Evolutionary conservation across 1,140 invertebrate species (phyloP).

Genomic region (Lamellibrachia luymesi): DNA sequence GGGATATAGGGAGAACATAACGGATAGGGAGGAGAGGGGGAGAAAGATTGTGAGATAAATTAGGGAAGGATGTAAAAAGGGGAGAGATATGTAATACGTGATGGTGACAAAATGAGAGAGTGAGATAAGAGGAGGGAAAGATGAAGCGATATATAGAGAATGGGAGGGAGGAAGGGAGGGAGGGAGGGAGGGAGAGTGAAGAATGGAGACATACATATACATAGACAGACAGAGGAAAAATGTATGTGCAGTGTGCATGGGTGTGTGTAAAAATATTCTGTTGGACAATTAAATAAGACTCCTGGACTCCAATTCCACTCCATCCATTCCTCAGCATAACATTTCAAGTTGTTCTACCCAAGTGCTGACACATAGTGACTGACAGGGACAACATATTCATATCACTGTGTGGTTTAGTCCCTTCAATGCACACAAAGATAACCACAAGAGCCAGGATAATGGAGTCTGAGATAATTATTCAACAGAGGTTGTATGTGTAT

Average conservation of each 20-base stretch:
- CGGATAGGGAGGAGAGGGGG: neutral
- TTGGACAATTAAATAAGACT: neutral
- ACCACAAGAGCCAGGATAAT: neutral
- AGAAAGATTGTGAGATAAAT: too few species aligned
- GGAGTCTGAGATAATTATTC: neutral
- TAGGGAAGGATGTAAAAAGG: too few species aligned
- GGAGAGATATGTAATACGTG: too few species aligned
- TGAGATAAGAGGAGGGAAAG: conserved; percentile 13
- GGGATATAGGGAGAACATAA: neutral
- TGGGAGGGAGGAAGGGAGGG: conserved; percentile 20
- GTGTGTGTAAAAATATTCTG: neutral
- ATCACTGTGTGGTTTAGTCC: neutral
- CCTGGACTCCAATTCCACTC: neutral
- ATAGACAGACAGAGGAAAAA: neutral
- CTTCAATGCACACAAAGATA: neutral
- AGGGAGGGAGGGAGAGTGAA: conserved; percentile 11
- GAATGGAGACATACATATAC: neutral
- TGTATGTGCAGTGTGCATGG: neutral
- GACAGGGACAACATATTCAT: neutral
- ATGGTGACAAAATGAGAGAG: neutral
- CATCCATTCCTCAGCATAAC: neutral
- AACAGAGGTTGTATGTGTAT: neutral
- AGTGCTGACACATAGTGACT: neutral
- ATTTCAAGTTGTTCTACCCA: neutral
- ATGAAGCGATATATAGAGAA: neutral